A percentile compares a stretch with the other conserved stretches of the same genome.
Evolutionary conservation across 2,113 vertebrate genomes (phyloP).

Genomic region (Hassar affinis): DNA sequence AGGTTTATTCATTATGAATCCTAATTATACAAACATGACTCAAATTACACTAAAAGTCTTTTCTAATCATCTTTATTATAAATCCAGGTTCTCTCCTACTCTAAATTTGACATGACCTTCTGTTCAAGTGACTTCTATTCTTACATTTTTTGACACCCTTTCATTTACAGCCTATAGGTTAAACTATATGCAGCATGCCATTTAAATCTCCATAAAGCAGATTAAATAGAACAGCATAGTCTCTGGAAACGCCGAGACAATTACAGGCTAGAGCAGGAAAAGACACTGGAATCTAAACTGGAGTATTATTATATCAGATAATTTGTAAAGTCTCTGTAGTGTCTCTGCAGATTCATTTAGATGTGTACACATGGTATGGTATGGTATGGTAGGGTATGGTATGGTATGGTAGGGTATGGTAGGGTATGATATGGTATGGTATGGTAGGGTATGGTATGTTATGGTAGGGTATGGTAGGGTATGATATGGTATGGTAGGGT

Average conservation of each 20-base stretch:
- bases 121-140: not conserved
- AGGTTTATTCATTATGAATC: no score
- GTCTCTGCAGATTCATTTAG: not conserved
- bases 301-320: slow-evolving; percentile 41
- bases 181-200: slow-evolving; percentile 14
- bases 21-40: not conserved
- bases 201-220: slow-evolving; percentile 46
- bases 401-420: no score
- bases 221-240: slow-evolving; percentile 41
- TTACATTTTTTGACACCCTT: slow-evolving; percentile 25
- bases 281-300: slow-evolving; percentile 35
- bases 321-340: slow-evolving; percentile 20
- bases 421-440: no score
- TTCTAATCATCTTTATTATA: not conserved
- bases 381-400: no score
- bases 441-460: no score
- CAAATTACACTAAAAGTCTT: not conserved
- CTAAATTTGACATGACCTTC: not conserved
- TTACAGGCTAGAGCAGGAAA: slow-evolving; percentile 47
- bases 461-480: no score
- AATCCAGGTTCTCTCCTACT: not conserved
- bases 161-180: slow-evolving; percentile 18
- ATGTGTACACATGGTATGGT: no score
- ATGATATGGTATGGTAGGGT: no score
- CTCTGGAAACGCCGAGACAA: slow-evolving; percentile 43